Evolutionary conservation across 2,888 invertebrate species (phyloP).

Genomic region (Osmoderma eremita): DNA sequence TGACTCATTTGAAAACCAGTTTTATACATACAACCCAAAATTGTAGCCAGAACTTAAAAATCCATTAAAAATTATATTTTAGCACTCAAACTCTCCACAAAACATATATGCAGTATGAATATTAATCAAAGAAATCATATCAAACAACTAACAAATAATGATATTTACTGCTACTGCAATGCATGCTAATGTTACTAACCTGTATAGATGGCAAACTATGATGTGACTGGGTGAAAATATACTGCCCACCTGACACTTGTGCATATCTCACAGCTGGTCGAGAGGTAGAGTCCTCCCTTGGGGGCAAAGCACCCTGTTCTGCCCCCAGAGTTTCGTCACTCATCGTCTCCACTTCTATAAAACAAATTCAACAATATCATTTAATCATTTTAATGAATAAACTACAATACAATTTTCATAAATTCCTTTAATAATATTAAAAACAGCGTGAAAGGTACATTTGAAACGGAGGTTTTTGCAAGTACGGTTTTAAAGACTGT

Average conservation of each 20-base stretch:
- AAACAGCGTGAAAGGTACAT: slow-evolving; percentile 4
- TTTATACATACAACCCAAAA: too few species aligned
- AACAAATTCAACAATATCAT: slow-evolving; percentile 18
- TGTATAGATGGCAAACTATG: slow-evolving; percentile 66
- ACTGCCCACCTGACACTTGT: slow-evolving; percentile 62
- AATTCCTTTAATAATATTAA: neutral
- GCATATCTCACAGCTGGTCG: slow-evolving; percentile 61
- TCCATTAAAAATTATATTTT: too few species aligned
- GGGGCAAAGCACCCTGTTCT: slow-evolving; percentile 64
- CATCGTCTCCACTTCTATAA: slow-evolving; percentile 59
- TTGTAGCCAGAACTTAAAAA: too few species aligned
- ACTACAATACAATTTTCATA: slow-evolving; percentile 13
- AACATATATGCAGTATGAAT: too few species aligned
- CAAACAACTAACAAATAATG: neutral
- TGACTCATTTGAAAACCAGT: too few species aligned
- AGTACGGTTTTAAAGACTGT: neutral
- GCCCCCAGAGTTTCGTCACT: slow-evolving; percentile 65
- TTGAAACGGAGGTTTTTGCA: slow-evolving; percentile 4
- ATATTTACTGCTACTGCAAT: neutral
- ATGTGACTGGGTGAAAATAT: slow-evolving; percentile 59
- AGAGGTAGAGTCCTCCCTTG: slow-evolving; percentile 60
- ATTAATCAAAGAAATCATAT: too few species aligned
- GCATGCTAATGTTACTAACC: slow-evolving; percentile 56
- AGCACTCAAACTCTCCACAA: too few species aligned
- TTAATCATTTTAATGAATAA: slow-evolving; percentile 26